phyloP scores from a whole-genome alignment of 2,113 vertebrate genomes.

The Gobius niger region DNA sequence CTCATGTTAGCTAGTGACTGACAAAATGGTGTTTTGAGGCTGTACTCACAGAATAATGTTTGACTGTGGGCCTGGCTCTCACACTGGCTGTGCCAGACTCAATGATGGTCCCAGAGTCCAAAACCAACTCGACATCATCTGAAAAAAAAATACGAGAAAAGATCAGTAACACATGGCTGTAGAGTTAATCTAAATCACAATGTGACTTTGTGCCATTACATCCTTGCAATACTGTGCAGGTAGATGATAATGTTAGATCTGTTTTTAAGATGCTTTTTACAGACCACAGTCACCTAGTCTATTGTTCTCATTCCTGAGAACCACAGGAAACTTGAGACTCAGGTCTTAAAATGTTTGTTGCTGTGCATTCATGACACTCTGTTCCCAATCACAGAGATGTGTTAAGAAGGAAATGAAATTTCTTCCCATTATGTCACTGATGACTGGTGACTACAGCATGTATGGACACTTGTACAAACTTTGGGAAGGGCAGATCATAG shows the following conservation, averaged over 20 bases:
- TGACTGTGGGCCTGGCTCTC: conserved; percentile 78
- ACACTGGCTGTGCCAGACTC: conserved; percentile 81
- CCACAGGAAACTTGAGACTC: background rate
- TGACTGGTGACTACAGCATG: background rate
- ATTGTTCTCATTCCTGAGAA: background rate
- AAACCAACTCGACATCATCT: conserved; percentile 65
- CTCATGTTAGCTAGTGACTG: background rate
- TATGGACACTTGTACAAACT: background rate
- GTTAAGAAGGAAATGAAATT: background rate
- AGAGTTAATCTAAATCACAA: background rate
- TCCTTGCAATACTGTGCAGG: too few relatives aligned
- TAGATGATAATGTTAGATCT: too few relatives aligned
- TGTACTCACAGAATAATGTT: conserved; percentile 72
- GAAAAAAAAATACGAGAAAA: conserved; percentile 19
- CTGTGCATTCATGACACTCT: background rate
- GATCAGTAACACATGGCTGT: background rate
- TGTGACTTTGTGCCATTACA: too few relatives aligned
- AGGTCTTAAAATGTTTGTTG: background rate
- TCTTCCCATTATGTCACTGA: conserved; percentile 1
- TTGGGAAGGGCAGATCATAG: background rate
- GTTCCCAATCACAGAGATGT: background rate
- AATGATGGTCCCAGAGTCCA: conserved; percentile 52
- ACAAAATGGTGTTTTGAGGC: background rate
- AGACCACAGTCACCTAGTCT: background rate
- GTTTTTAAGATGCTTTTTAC: background rate